Conservation (phyloP, 2,888 invertebrate species). For the Liopterus haemorrhoidalis region DNA sequence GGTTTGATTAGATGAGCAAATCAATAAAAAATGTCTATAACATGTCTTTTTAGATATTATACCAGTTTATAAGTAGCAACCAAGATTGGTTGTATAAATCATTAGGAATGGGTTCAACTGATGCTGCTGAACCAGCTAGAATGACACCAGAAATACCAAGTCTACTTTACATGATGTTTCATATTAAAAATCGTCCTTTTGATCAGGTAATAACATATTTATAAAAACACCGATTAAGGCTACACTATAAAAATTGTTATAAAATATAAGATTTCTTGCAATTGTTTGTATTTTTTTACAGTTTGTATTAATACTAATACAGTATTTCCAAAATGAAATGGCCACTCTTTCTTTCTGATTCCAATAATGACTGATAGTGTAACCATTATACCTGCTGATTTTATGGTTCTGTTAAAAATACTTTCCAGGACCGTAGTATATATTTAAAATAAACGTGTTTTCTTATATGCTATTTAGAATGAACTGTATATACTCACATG, state of each 20-base stretch:
- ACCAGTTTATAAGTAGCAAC: slow-evolving; percentile 65
- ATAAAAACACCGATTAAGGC: background rate
- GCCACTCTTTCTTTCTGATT: too few relatives aligned
- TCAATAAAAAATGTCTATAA: slow-evolving; percentile 6
- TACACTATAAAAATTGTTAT: background rate
- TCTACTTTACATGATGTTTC: slow-evolving; percentile 71
- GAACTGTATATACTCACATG: too few relatives aligned
- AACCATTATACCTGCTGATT: too few relatives aligned
- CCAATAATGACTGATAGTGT: too few relatives aligned
- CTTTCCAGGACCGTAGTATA: too few relatives aligned
- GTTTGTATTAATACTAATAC: background rate
- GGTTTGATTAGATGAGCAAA: slow-evolving; percentile 39
- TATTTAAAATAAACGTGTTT: too few relatives aligned
- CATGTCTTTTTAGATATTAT: slow-evolving; percentile 52
- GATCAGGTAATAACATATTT: slow-evolving; percentile 57
- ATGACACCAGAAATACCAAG: slow-evolving; percentile 45
- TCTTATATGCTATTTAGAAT: too few relatives aligned
- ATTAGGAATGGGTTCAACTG: slow-evolving; percentile 46
- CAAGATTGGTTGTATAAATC: slow-evolving; percentile 62
- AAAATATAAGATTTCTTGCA: background rate
- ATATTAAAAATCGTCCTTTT: slow-evolving; percentile 67
- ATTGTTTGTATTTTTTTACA: background rate
- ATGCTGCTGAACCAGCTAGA: slow-evolving; percentile 40
- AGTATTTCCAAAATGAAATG: too few relatives aligned
- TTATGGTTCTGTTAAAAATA: too few relatives aligned